phyloP scores from a whole-genome alignment of 2,113 vertebrate genomes.

The Crotalus tigris region DNA sequence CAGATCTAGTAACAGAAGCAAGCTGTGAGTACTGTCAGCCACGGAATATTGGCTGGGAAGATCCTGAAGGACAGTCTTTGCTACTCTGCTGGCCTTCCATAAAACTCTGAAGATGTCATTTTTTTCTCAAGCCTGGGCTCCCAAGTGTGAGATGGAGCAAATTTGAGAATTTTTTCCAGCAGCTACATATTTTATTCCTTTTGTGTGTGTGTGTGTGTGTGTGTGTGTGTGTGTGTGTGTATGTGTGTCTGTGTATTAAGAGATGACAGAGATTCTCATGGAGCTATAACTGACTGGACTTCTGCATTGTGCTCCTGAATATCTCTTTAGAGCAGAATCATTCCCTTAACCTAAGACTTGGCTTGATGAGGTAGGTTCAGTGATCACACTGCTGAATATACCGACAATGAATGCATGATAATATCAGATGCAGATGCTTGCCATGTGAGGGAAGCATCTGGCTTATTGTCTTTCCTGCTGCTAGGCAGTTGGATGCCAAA shows the following conservation, averaged over 20 bases:
- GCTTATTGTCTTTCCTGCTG: constrained; percentile 8
- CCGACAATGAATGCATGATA: neutral
- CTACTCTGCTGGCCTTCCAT: neutral
- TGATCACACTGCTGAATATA: constrained; percentile 5
- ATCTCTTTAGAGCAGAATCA: neutral
- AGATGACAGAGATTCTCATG: neutral
- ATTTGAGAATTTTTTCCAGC: neutral
- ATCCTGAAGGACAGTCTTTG: neutral
- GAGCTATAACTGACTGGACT: neutral
- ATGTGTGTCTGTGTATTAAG: neutral
- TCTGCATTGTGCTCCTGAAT: neutral
- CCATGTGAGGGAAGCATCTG: constrained; percentile 15
- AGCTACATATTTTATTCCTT: neutral
- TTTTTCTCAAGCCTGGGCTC: neutral
- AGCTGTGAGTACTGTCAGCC: neutral
- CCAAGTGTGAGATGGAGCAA: neutral
- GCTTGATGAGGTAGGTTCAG: constrained; percentile 4
- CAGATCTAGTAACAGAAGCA: neutral
- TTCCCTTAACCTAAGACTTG: constrained; percentile 20
- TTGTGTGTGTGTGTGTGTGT: neutral
- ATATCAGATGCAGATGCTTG: constrained; percentile 8
- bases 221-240: neutral
- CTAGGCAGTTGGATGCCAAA: neutral
- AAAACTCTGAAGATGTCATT: neutral
- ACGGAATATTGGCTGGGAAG: neutral